Conservation (phyloP, 2,797 vertebrate genomes). For the Clarias platycephalus region DNA sequence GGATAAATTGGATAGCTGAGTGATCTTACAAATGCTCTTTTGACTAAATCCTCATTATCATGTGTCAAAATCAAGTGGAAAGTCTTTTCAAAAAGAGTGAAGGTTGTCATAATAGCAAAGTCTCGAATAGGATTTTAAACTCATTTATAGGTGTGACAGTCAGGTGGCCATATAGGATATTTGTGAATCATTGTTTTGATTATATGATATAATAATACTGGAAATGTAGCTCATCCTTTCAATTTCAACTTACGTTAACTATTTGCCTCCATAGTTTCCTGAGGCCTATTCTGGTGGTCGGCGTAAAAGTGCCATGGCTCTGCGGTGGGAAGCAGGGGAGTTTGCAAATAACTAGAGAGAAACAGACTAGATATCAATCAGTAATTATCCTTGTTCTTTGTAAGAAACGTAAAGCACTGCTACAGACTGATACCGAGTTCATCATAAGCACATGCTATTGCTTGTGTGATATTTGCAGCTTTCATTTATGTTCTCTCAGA, state of each 20-base stretch:
- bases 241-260: conserved; percentile 38
- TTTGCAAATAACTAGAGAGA: conserved; percentile 69
- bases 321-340: conserved; percentile 77
- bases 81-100: not conserved
- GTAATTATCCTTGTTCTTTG: conserved; percentile 46
- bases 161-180: not conserved
- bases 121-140: not conserved
- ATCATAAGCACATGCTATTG: conserved; percentile 59
- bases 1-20: not conserved
- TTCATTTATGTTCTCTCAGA: conserved; percentile 52
- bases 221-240: not conserved
- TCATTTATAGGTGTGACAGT: not conserved
- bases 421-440: conserved; percentile 60
- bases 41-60: not conserved
- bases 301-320: conserved; percentile 78
- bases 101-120: not conserved
- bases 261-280: conserved; percentile 68
- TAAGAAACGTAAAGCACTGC: conserved; percentile 55
- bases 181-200: not conserved
- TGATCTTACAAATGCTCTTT: not conserved
- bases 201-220: not conserved
- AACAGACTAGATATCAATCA: conserved; percentile 41
- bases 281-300: conserved; percentile 68
- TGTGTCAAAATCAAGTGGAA: not conserved
- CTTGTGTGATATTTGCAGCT: conserved; percentile 66